phyloP scores from a whole-genome alignment of 2,888 invertebrate genomes.

The Philonicus albiceps region DNA sequence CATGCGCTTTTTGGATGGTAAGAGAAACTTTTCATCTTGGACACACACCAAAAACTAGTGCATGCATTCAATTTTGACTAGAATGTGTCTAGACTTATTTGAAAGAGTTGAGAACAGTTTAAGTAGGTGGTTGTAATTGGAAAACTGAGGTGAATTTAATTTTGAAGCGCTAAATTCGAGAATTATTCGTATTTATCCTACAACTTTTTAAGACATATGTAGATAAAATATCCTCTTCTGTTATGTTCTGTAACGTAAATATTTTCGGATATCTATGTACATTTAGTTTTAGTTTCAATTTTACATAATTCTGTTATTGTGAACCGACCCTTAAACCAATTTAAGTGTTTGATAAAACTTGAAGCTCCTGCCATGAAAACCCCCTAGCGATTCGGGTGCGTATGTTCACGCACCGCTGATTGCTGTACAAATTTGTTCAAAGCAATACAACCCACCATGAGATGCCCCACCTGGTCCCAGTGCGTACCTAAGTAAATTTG shows the following conservation, averaged over 20 bases:
- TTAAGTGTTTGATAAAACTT: neutral
- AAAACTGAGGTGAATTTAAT: neutral
- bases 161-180: neutral
- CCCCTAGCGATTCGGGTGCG: neutral
- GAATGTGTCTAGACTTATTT: neutral
- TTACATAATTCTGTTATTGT: neutral
- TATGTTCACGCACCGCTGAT: neutral
- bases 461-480: neutral
- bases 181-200: neutral
- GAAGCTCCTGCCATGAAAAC: neutral
- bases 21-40: neutral
- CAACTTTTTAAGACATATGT: neutral
- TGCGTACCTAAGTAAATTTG: neutral
- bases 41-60: neutral
- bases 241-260: neutral
- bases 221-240: neutral
- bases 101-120: neutral
- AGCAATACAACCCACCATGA: neutral
- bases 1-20: neutral
- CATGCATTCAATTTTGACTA: neutral
- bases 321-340: neutral
- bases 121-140: neutral
- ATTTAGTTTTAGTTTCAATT: neutral
- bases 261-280: neutral
- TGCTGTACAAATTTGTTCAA: neutral